Evolutionary conservation across 2,888 invertebrate genomes (phyloP), one percentile per base, ranked within the genome.

Genomic region (Ceratothoa steindachneri): DNA sequence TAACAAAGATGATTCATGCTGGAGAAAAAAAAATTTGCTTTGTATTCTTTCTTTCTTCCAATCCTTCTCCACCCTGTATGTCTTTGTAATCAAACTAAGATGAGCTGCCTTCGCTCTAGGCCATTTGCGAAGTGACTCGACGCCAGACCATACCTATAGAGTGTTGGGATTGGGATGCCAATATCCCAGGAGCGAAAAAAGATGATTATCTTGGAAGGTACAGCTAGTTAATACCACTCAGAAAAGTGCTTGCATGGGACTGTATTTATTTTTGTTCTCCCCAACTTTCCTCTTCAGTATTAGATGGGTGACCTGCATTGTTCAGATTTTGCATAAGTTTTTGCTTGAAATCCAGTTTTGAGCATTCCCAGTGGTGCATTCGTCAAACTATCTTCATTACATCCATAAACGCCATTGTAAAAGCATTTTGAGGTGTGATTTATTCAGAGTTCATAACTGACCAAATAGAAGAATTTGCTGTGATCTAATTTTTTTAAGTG

Each of bases 171-270:
- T 79, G 76, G 75, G 79, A 79, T 68, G 76, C 79, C 67, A 79
- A 79, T 67, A 22, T 76, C 53, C 78, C 78, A 22, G 78, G 78
- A 22, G 71, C 75, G 66, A 78, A 73, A 66, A 79, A 73, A 67
- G 78, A 78, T 67, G 79, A 79, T 74, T 79, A 71, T 64, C 66
- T 79, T 31, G 79, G 79, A 72, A 79, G 79, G 79, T 79, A 79
- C 75, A 22, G n/a, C 12, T n/a, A n/a, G n/a, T n/a, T n/a, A n/a
- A n/a, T n/a, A n/a, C n/a, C n/a, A n/a, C 19, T 30, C n/a, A n/a
- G n/a, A n/a, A n/a, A n/a, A n/a, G n/a, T n/a, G 9, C n/a, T 67
- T 31, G 30, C 67, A 29, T 67, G 30, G 3, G 7, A 27, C 30
- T 9, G 15, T 67, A 24, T 22, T 27, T 30, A 24, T 7, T 15